Evolutionary conservation across 2,797 vertebrate genomes (phyloP).

Genomic region (Luscinia luscinia): DNA sequence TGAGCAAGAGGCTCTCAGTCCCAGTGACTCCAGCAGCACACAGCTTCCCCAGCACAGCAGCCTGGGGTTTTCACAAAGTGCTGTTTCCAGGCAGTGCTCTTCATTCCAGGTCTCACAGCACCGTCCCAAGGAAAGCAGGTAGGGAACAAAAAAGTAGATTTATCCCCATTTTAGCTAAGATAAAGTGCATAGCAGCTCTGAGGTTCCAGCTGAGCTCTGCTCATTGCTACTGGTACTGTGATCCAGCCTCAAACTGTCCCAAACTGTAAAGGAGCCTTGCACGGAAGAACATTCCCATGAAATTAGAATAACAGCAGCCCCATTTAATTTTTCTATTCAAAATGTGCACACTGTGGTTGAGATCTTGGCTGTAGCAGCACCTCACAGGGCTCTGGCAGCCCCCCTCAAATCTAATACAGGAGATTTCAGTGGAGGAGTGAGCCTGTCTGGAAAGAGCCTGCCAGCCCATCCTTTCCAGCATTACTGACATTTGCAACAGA

Average conservation of each 20-base stretch:
- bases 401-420: background rate
- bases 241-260: background rate
- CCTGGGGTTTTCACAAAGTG: background rate
- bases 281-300: background rate
- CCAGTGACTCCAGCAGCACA: background rate
- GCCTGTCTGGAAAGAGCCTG: background rate
- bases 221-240: background rate
- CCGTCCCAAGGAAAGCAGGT: fast-evolving
- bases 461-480: background rate
- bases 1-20: background rate
- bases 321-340: background rate
- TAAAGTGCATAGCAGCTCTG: background rate
- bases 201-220: background rate
- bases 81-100: background rate
- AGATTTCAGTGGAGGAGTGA: background rate
- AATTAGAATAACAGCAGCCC: background rate
- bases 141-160: background rate
- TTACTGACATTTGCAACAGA: background rate
- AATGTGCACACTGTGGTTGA: fast-evolving
- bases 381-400: background rate
- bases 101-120: background rate
- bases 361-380: background rate
- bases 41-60: background rate
- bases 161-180: background rate
- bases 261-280: background rate